A percentile compares a stretch with the other conserved stretches of the same genome.
Conservation (phyloP, 1,140 invertebrate genomes). For the Heterodera carotae region DNA sequence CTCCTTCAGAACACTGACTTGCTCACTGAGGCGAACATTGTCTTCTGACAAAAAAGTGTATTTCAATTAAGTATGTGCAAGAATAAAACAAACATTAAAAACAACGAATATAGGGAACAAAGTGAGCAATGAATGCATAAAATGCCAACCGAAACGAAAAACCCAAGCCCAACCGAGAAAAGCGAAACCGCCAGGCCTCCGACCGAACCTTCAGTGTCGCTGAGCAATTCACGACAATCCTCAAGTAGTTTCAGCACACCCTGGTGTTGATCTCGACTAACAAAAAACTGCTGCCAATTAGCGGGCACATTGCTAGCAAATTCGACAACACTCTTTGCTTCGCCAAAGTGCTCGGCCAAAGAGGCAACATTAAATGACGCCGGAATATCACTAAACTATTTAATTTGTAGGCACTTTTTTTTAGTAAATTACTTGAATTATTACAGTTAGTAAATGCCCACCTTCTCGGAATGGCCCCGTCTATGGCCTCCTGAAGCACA, state of each 20-base stretch:
- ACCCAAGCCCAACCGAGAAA: no score
- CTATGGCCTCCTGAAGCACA: conserved; percentile 8
- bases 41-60: no score
- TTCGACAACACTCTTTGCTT: neutral
- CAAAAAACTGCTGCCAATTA: conserved; percentile 3
- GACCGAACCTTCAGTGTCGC: conserved; percentile 38
- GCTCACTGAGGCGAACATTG: conserved; percentile 40
- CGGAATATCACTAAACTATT: conserved; percentile 11
- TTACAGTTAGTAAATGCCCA: neutral
- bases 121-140: no score
- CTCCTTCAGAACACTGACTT: conserved; percentile 40
- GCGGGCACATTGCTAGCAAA: neutral
- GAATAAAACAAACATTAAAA: neutral
- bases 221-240: conserved; percentile 42
- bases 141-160: no score
- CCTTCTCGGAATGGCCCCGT: neutral
- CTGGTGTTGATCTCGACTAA: conserved; percentile 13
- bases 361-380: conserved; percentile 17
- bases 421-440: neutral
- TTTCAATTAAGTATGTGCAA: no score
- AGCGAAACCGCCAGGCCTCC: no score
- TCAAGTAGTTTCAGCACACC: conserved; percentile 28
- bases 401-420: neutral
- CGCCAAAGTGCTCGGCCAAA: conserved; percentile 2
- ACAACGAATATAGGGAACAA: no score